Evolutionary conservation across 2,797 vertebrate genomes (phyloP), one percentile per base, ranked within the genome.

Genomic region (Myiotriccus ornatus): DNA sequence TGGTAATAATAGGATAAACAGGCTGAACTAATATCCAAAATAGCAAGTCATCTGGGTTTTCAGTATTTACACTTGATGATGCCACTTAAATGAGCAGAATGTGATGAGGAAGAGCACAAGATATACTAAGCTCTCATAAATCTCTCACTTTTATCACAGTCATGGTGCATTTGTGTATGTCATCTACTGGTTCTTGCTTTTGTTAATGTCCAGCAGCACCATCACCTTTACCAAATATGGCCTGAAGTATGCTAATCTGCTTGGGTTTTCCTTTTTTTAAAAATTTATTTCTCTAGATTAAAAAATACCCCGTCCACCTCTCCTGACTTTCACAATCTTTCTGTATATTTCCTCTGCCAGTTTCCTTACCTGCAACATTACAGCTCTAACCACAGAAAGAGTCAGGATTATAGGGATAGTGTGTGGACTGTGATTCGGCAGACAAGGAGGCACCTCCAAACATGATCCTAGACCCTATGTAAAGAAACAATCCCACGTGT

Each of bases 1-100:
- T 70, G 52, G 76, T 86, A 94, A 91, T 94, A 96, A 96, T 35
- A 76, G 91, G 93, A 94, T 96, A 97, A 95, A 93, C 83, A 88
- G 91, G 47, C 84, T 96, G 87, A 96, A 91, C 83, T 94, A 95
- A 94, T 90, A 95, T 74, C 87, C 89, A 91, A 88, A 93, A 92
- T 13, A 96, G 52, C 60, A 60, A 91, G 77, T 91, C 77, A 89
- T 95, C 91, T 76, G 44, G 44, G 34, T 63, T 91, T 97, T 90
- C 67, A 90, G 16, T 90, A 90, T 95, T 96, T 93, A 77, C 56
- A 50, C 69, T 65, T 84, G 70, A 59, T 84, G 70, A 59, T 86
- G 50, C 35, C 65, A 57, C 77, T 95, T 76, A 94, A 92, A 94
- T 70, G 44, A 96, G 47, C 24, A 90, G 73, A 18, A n/a, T 35